Base-by-base conservation (phyloP, 2,888 invertebrate species). In the Hypsopygia costalis region DNA sequence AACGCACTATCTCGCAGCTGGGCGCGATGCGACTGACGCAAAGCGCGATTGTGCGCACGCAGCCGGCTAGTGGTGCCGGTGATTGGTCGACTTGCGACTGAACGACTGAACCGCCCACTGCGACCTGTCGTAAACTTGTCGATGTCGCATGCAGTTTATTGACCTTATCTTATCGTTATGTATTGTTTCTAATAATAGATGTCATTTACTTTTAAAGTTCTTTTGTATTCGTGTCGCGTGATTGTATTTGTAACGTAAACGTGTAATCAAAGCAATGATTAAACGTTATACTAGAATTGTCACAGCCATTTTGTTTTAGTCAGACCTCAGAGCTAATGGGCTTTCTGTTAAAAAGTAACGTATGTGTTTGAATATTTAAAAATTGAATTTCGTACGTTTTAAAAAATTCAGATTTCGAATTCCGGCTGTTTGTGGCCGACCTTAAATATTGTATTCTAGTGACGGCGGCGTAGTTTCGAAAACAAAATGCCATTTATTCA, bases 11-110 rank as follows among this genome's bases (percentile, higher is more conserved):
- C 53, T 57, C 61, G 47, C 51, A 46, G 47, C 56, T 52, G 50
- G 43, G 53, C 47, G 61, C 66, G 62, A 58, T 64, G 61, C 71
- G 70, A 73, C 71, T 71, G 72, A 61, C 64, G 67, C 60, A 59
- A 55, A 47, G 56, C 36, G 46, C 49, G 44, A 51, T 47, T 55
- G 51, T 59, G 62, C 63, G 67, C 62, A 48, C 55, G 56, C 47
- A 34, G 45, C 41, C 46, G 45, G 31, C 27, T 35, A 35, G 47
- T 48, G 11, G 21, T 37, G 49, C 52, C 49, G 11, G 21, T 37
- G 49, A 53, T 52, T 53, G 51, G 55, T 44, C 51, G 51, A 16
- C 33, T 33, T 34, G 46, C 58, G 58, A 54, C 53, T 47, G 57
- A 44, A 20, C 39, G 39, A 39, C 38, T n/a, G 9, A 22, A 49